Evolutionary conservation across 2,113 vertebrate species (phyloP), one percentile per base, ranked within the genome.

Genomic region (Austrofundulus limnaeus): DNA sequence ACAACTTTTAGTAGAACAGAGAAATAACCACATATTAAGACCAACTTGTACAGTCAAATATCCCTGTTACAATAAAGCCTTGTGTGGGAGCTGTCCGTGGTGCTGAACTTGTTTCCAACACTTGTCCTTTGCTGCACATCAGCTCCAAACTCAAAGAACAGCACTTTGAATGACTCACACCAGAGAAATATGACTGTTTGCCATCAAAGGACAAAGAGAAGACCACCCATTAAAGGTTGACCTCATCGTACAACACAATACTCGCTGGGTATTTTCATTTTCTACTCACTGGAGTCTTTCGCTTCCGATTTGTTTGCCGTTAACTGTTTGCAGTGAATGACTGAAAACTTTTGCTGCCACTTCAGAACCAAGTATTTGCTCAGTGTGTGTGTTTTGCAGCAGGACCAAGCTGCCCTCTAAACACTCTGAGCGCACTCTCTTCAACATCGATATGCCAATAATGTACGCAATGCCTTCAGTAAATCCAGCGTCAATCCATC

Each of bases 361-460:
- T 58, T 54, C n/a, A 45, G 4, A n/a, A 11, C 8, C 16, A 3
- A 7, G 11, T 11, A 11, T 39, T 55, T 6, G 19, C 7, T 24
- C 45, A 5, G 21, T 28, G 43, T 58, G 2, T n/a, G 17, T 3
- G 25, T 28, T 28, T 43, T 16, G 14, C 41, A 43, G 39, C 41
- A 5, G 9, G 28, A 28, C 28, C 31, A 9, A 34, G 10, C n/a
- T 56, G 61, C 11, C 66, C 66, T 75, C 47, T 12, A 69, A 72
- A 65, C 38, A 17, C 24, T 58, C 62, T 39, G 3, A 41, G 28
- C n/a, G 6, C 37, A 23, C 63, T 65, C 1, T 69, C 39, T 39
- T 21, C 15, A 77, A 17, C 46, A 65, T 80, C 78, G 79, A 77
- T 70, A 77, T 5, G 16, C 12, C 63, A 37, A 77, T 80, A 78